phyloP scores from a whole-genome alignment of 2,888 invertebrate genomes.

The Netelia fuscicornis region DNA sequence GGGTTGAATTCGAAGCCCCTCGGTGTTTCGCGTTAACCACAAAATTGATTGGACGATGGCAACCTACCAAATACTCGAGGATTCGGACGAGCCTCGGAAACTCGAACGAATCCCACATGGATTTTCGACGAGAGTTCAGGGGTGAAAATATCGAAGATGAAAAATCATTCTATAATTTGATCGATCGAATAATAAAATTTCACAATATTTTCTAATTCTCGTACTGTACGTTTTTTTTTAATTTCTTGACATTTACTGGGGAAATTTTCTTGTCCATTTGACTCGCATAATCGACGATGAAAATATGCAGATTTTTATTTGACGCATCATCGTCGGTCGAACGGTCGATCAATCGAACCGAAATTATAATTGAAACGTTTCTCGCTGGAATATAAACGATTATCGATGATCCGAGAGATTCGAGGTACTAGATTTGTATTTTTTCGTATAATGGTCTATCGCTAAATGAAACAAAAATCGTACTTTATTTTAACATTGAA shows the following conservation, averaged over 20 bases:
- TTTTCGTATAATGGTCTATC: neutral
- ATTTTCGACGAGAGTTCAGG: constrained; percentile 46
- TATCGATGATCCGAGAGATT: neutral
- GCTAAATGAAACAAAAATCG: neutral
- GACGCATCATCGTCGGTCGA: neutral
- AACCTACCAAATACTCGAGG: constrained; percentile 71
- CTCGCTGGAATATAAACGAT: constrained; percentile 2
- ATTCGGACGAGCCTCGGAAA: constrained; percentile 69
- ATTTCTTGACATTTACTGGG: neutral
- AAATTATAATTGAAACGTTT: constrained; percentile 5
- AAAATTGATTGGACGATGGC: constrained; percentile 74
- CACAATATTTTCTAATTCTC: neutral
- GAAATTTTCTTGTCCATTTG: neutral
- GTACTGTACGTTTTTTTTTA: neutral
- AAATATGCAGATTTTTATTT: neutral
- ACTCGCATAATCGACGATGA: neutral
- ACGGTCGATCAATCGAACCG: neutral
- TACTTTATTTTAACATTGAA: neutral
- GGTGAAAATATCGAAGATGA: neutral
- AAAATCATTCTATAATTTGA: neutral
- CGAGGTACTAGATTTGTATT: neutral
- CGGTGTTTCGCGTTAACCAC: constrained; percentile 68
- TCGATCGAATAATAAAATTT: neutral
- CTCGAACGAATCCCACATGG: constrained; percentile 50
- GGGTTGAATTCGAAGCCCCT: constrained; percentile 23